Evolutionary conservation across 2,113 vertebrate genomes (phyloP), one percentile per base, ranked within the genome.

Genomic region (Thunnus thynnus): DNA sequence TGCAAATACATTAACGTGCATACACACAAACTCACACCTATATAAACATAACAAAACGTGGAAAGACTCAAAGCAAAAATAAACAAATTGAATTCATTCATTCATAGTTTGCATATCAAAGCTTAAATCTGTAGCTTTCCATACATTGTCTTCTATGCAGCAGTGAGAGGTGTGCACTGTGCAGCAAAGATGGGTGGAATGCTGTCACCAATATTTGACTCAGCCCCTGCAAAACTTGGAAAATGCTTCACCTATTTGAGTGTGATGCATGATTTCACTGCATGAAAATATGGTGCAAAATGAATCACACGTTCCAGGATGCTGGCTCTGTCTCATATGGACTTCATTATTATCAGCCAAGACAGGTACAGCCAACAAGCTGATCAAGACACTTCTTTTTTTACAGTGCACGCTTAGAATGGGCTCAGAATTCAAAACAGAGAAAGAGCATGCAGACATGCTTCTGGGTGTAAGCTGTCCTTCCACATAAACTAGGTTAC

Each of bases 341-440:
- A 13, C 13, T 50, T 1, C 0, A 1, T 55, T 27, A 13, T 14
- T 10, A 36, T 57, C 48, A 48, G 25, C 7, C 7, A 41, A 41
- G 36, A 41, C 36, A 41, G 36, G 36, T 41, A 8, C 18, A 65
- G 51, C 63, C n/a, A 69, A 12, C 20, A 2, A 13, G 46, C 18
- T 1, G 11, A 12, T 54, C 4, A 44, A n/a, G 14, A 5, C 32
- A 6, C 7, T 18, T 18, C 11, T 17, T 74, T 78, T 87, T 78
- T 91, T 92, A 50, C 73, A 92, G 91, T 22, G 78, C 46, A 18
- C 46, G 10, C 0, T 10, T 9, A 54, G 50, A 66, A 81, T 61
- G 56, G 58, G 65, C 58, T 80, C 63, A 68, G 79, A 89, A 90
- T 91, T 86, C 86, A 88, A 91, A 92, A 81, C 68, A 78, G 72